Conservation (phyloP, 2,888 invertebrate species). For the Lymantria dispar region DNA sequence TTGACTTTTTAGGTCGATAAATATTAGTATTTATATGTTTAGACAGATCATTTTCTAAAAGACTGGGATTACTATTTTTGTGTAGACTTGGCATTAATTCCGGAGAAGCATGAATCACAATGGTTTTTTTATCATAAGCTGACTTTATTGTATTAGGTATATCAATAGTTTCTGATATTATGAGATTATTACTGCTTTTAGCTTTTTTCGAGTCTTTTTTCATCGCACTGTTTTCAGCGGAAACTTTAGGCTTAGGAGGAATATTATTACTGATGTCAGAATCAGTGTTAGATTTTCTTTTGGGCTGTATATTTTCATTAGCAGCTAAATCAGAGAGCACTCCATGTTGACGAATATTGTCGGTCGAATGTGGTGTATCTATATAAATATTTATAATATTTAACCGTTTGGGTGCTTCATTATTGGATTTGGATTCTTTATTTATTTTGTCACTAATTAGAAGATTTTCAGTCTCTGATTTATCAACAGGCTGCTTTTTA, state of each 20-base stretch:
- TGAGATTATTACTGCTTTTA: no score
- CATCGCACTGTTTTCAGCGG: neutral
- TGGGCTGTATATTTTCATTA: neutral
- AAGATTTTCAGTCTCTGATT: neutral
- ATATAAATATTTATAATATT: conserved; percentile 7
- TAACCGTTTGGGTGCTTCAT: neutral
- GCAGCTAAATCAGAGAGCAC: neutral
- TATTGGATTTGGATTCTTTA: neutral
- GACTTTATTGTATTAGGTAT: neutral
- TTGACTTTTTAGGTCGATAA: neutral
- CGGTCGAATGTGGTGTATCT: neutral
- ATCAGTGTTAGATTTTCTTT: neutral
- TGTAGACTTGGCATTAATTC: neutral
- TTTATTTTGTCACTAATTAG: neutral
- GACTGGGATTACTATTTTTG: neutral
- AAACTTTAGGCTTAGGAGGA: neutral
- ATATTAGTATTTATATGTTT: neutral
- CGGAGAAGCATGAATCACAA: neutral
- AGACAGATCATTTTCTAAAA: neutral
- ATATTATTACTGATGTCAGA: neutral
- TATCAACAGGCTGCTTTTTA: neutral
- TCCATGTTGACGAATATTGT: neutral
- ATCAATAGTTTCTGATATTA: neutral
- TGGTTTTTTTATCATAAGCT: neutral
- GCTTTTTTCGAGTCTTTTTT: no score